Base-by-base conservation (phyloP, 2,113 vertebrate species). In the Labeo rohita region DNA sequence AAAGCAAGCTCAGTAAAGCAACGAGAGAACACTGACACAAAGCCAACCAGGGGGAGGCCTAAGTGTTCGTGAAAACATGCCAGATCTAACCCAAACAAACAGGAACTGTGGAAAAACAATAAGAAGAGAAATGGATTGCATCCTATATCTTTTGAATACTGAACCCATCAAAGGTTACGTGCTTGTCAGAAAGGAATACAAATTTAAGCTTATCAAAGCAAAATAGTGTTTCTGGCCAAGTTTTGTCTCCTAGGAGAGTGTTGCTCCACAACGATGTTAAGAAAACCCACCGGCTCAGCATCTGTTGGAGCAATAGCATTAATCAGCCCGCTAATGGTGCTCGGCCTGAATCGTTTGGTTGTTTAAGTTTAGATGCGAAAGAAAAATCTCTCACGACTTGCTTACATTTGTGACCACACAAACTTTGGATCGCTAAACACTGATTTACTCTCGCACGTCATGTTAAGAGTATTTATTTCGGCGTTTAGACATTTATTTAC, bases 1-100 rank as follows among this genome's bases (percentile, higher is more conserved):
- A 94, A 87, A 90, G 87, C 92, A 88, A 89, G 90, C 89, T 93
- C 90, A 92, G 90, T 89, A 83, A 87, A 91, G 91, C 80, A 77
- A 86, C 89, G 72, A 89, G 74, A 84, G 81, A 85, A 73, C 63
- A 47, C 45, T 50, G 78, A 78, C 50, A 84, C 76, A 72, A 66
- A 65, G 74, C 73, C n/a, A 63, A 47, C 23, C 79, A 56, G 15
- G 80, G 28, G 13, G 87, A 34, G 36, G 54, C 28, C 76, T 65
- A 50, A 45, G 74, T 39, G 56, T 47, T 83, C 21, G 63, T 52
- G 54, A 81, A 47, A 84, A 74, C 65, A 82, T 68, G 63, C 15
- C 45, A 13, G 23, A 68, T 52, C 47, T 82, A 81, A 61, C 8
- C 21, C 49, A 84, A 47, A 87, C 80, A 87, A 87, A 87, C 70